phyloP scores from a whole-genome alignment of 2,113 vertebrate genomes.

The Mastomys natalensis region DNA sequence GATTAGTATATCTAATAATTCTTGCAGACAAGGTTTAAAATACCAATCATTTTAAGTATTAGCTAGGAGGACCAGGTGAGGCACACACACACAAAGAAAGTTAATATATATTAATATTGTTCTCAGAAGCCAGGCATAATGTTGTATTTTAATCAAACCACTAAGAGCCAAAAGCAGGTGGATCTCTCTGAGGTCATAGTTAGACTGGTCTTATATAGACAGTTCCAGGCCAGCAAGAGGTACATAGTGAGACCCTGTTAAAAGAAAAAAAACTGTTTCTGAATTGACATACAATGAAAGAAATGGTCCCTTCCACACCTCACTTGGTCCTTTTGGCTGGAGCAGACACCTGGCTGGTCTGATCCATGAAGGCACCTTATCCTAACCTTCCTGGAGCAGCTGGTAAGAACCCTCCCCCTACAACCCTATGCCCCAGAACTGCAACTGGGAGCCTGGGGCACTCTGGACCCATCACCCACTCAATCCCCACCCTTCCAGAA shows the following conservation, averaged over 20 bases:
- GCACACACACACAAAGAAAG: neutral
- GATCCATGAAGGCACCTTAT: too few relatives aligned
- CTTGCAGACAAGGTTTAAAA: neutral
- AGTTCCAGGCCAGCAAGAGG: neutral
- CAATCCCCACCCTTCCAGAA: too few relatives aligned
- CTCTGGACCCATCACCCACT: too few relatives aligned
- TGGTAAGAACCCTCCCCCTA: too few relatives aligned
- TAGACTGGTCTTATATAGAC: neutral
- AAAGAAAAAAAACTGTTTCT: neutral
- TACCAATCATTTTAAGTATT: neutral
- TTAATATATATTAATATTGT: neutral
- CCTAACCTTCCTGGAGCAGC: too few relatives aligned
- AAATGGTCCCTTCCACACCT: too few relatives aligned
- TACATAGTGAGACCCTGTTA: neutral
- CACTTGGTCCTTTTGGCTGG: too few relatives aligned
- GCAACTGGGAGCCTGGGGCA: too few relatives aligned
- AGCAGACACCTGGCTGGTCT: too few relatives aligned
- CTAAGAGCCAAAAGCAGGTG: neutral
- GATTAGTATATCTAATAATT: conserved; percentile 21
- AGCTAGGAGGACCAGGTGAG: neutral
- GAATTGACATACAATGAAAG: neutral
- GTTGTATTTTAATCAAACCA: neutral
- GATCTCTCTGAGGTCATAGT: neutral
- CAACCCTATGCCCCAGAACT: too few relatives aligned
- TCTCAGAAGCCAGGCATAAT: neutral